Evolutionary conservation across 1,140 invertebrate genomes (phyloP).

Genomic region (Papilio machaon): DNA sequence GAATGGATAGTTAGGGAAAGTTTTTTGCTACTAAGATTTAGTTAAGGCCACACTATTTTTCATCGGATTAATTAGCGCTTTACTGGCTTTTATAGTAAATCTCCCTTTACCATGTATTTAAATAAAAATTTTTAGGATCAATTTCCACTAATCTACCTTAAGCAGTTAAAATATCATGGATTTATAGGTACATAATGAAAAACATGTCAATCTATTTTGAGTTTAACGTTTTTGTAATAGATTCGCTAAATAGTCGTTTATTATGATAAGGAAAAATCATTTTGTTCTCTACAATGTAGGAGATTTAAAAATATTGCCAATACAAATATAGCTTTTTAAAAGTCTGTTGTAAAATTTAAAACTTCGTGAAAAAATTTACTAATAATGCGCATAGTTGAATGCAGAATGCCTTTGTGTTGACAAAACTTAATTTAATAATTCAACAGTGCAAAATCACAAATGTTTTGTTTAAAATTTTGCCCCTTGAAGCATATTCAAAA

Average conservation of each 20-base stretch:
- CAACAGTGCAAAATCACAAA: not conserved
- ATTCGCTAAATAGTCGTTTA: no score
- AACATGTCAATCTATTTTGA: no score
- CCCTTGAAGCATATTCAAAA: no score
- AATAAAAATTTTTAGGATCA: not conserved
- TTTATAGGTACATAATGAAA: no score
- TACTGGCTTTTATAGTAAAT: not conserved
- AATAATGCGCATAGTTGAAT: not conserved
- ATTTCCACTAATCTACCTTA: not conserved
- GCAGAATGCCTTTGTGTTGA: not conserved
- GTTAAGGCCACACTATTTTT: slow-evolving; percentile 7
- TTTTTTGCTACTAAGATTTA: not conserved
- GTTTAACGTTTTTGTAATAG: no score
- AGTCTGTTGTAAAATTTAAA: not conserved
- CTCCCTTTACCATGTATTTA: not conserved
- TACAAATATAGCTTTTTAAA: not conserved
- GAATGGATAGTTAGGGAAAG: not conserved
- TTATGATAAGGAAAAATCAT: not conserved
- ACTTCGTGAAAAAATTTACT: not conserved
- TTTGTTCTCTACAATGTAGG: not conserved
- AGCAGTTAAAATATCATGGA: not conserved
- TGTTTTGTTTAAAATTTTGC: no score
- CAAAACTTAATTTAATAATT: not conserved
- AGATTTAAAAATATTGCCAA: not conserved
- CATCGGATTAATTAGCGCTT: not conserved